Conservation (phyloP, 2,797 vertebrate genomes). For the Anabacerthia variegaticeps region DNA sequence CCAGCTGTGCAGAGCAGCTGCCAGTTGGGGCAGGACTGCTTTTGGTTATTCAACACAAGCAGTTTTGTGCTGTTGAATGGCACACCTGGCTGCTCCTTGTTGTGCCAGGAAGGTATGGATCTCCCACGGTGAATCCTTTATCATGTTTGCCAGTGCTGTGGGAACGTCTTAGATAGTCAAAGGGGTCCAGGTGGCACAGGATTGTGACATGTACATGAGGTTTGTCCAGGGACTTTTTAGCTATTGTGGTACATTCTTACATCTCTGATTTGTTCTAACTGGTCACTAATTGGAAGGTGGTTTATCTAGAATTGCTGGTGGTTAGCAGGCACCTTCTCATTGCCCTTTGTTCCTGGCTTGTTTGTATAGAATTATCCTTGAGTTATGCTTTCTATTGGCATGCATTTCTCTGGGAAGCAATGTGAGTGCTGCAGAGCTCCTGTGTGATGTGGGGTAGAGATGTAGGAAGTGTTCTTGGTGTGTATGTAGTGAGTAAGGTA, state of each 20-base stretch:
- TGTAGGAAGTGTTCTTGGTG: not conserved
- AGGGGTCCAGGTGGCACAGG: not conserved
- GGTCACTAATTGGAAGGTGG: not conserved
- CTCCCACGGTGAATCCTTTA: not conserved
- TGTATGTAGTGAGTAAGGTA: not conserved
- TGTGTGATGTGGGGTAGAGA: not conserved
- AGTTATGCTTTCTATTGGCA: not conserved
- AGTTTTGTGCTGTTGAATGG: not conserved
- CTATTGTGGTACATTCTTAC: not conserved
- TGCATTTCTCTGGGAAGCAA: not conserved
- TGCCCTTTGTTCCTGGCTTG: not conserved
- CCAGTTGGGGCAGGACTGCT: not conserved
- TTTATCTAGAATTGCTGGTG: not conserved
- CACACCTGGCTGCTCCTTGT: not conserved
- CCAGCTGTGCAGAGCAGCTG: not conserved
- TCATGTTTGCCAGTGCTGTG: not conserved
- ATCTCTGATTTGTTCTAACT: not conserved
- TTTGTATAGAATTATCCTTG: not conserved
- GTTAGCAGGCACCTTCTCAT: not conserved
- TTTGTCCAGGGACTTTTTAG: not conserved
- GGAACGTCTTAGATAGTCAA: not conserved
- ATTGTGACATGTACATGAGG: accelerated
- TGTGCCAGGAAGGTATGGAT: not conserved
- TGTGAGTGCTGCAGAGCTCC: not conserved
- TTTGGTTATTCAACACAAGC: not conserved